Base-by-base conservation (phyloP, 1,140 invertebrate species). In the Drosophila repleta region DNA sequence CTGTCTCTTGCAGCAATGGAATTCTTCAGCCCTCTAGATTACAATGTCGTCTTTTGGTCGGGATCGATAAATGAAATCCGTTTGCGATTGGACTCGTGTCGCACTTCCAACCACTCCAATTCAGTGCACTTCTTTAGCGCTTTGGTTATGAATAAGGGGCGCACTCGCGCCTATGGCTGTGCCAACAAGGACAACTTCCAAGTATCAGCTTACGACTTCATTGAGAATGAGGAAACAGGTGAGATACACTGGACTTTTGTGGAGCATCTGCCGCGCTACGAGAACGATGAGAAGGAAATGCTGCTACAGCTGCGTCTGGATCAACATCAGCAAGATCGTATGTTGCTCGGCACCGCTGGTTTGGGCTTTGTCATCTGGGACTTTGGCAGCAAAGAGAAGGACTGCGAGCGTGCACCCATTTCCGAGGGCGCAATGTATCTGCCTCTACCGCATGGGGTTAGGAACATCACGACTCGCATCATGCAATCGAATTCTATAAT, bases 391-490 rank as follows among this genome's bases (percentile, higher is more conserved):
- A 81, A 90, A 35, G 76, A 85, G 13, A 64, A 72, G 24, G 78
- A 56, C 2, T 35, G 66, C 15, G 41, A 65, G 8, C 63, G 66
- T 1, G 62, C 77, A 24, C 76, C 82, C 17, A 82, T 92, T 4
- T 78, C 79, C 8, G 76, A 90, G 17, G 93, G 94, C 74, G 94
- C 95, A 4, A 93, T 96, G 68, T 94, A 96, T 7, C 91, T 99
- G 11, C 93, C 94, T 35, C 92, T 99, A 18, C 98, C 98, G 0
- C 96, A 98, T 74, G 97, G 97, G 0, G 96, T 98, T 3, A 93
- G 97, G 49, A 99, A 99, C 90, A 99, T 99, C 55, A 97, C 96
- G 7, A 98, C 97, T 0, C 96, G 95, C 90, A 95, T 97, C 92
- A 94, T 97, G 78, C 94, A 94, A 64, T 98, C 97, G 0, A 98